Base-by-base conservation (phyloP, 2,888 invertebrate species). In the Idaea aversata region DNA sequence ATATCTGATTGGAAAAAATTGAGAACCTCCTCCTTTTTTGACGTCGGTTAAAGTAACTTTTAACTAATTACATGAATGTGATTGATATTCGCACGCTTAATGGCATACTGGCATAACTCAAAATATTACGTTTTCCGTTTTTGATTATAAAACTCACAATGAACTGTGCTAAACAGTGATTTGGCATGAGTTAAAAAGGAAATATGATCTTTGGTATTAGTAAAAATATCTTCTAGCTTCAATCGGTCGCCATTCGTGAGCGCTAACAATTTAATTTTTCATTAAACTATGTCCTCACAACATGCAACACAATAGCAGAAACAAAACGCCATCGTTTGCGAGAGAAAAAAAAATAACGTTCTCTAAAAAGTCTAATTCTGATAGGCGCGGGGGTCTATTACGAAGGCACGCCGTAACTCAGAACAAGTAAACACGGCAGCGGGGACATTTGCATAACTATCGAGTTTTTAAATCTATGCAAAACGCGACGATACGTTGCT, bases 401-500 rank as follows among this genome's bases (percentile, higher is more conserved):
- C 87, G 77, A 81, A 84, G 83, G 85, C 87, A 86, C 87, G 85
- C 85, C 88, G 90, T 90, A 90, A 90, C 89, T 91, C 90, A 89
- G 88, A 85, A 85, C 90, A 87, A 88, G 90, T 87, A 91, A 92
- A 92, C 91, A 91, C 90, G 87, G 87, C 88, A 86, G 81, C 81
- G 82, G 79, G 75, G 78, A 79, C 83, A 91, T 93, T 93, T 87
- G 91, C 91, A 93, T 93, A 84, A 82, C 90, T 92, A 93, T 93
- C 92, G 87, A 89, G 79, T 93, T 93, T 92, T 92, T 92, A 89
- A 91, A 93, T 92, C 92, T 92, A 91, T 92, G 92, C 91, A 91
- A 91, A 93, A 91, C 87, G 86, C 87, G 87, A 88, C 91, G 90
- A 92, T 91, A 91, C 88, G 89, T 82, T 82, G 86, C 86, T 80